Base-by-base conservation (phyloP, 1,140 invertebrate species). In the Hyphantria cunea region DNA sequence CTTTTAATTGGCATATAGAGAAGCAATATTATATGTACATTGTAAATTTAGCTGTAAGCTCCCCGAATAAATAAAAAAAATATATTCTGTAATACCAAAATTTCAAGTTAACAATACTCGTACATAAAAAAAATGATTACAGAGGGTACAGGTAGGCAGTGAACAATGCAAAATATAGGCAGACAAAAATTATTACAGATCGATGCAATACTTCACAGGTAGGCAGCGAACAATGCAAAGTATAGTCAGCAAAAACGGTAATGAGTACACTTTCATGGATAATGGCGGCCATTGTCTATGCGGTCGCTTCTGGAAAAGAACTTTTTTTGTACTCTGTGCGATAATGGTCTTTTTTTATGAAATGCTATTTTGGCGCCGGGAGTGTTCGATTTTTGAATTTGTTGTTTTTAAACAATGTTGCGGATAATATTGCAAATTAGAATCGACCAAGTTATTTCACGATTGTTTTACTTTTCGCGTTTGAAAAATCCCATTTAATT, bases 281-380 rank as follows among this genome's bases (percentile, higher is more conserved):
- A 86, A 86, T 86, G 80, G 81, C 53, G 50, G 59, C 72, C 73
- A 86, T 90, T 86, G 86, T 89, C 86, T 90, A 88, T 82, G 82
- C 74, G 76, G 72, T 74, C 70, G 78, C 79, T 77, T 73, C 74
- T 77, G 76, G 52, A 78, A 78, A 76, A 79, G 74, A 44, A 17
- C 70, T 54, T 73, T 66, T 64, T 72, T 71, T 65, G 48, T 59
- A 41, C 47, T 56, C 53, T 33, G 47, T 64, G 52, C 37, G 31
- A 42, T 64, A 64, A 50, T 64, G 47, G 37, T 51, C 49, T 12
- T 56, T 60, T 60, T 54, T 44, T 51, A 50, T n/a, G n/a, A 41
- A 49, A 58, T 49, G 52, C 39, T 32, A 32, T 51, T 52, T 62
- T 52, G 50, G 49, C 50, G 47, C 58, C 48, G 44, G 31, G 58